Percentiles rank a stretch among this genome's conserved stretches.
Conservation (phyloP, 2,113 vertebrate genomes). For the Pollimyrus isidori region DNA sequence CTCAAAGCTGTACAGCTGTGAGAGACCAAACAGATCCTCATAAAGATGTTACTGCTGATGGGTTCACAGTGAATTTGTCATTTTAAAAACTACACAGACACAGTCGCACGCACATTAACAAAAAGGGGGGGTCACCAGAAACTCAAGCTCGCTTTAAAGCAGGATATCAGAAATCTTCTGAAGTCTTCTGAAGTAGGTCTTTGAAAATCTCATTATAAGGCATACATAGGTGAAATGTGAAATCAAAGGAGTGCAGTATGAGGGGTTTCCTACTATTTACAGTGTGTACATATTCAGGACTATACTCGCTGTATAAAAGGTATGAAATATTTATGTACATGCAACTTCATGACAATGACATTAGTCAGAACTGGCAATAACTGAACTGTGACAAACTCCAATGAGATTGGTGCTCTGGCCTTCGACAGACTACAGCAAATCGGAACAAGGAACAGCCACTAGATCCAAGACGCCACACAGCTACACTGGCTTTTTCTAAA, state of each 20-base stretch:
- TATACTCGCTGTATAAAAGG: slow-evolving; percentile 36
- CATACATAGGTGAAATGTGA: slow-evolving; percentile 54
- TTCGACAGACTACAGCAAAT: neutral
- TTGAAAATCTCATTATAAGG: slow-evolving; percentile 54
- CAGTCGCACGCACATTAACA: slow-evolving; percentile 19
- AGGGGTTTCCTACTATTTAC: slow-evolving; percentile 37
- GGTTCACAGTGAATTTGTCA: slow-evolving; percentile 59
- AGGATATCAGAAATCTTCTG: slow-evolving; percentile 29
- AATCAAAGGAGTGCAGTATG: slow-evolving; percentile 27
- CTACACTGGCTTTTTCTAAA: neutral
- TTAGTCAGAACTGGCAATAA: neutral
- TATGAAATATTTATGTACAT: slow-evolving; percentile 45
- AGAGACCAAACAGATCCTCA: neutral
- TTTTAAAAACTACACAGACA: slow-evolving; percentile 27
- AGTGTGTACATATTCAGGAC: neutral
- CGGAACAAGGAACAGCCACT: neutral
- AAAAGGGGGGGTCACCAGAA: slow-evolving; percentile 15
- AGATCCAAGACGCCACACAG: neutral
- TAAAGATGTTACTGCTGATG: slow-evolving; percentile 12
- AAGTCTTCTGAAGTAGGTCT: slow-evolving; percentile 29
- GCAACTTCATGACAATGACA: slow-evolving; percentile 42
- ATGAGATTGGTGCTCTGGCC: neutral
- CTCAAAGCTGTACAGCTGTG: neutral
- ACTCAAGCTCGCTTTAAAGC: slow-evolving; percentile 28
- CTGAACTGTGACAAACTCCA: neutral